phyloP scores from a whole-genome alignment of 2,888 invertebrate species.

The Tenthredo notha region DNA sequence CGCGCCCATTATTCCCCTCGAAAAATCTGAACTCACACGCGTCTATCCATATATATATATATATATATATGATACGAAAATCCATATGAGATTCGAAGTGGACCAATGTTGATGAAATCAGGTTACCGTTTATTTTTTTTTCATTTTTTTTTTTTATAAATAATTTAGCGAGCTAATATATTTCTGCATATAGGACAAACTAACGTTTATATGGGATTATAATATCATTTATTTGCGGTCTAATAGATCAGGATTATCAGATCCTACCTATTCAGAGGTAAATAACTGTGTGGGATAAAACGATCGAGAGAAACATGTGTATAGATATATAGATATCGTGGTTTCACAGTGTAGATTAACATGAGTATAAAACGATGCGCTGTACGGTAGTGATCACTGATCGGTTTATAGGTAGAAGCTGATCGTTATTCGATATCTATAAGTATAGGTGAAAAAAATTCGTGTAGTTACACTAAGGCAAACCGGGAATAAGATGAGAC shows the following conservation, averaged over 20 bases:
- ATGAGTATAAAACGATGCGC: neutral
- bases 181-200: neutral
- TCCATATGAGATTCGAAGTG: neutral
- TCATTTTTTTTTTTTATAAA: neutral
- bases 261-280: neutral
- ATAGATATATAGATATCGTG: neutral
- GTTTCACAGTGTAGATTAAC: conserved; percentile 1
- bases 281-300: neutral
- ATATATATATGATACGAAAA: too few relatives aligned
- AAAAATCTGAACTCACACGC: conserved; percentile 3
- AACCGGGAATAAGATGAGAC: neutral
- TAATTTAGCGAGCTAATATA: neutral
- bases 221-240: neutral
- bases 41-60: neutral
- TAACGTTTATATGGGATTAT: neutral
- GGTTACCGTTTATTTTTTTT: neutral
- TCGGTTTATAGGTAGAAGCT: neutral
- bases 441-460: neutral
- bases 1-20: neutral
- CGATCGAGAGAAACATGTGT: neutral
- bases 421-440: neutral
- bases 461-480: neutral
- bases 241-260: neutral
- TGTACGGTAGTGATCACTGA: neutral
- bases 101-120: neutral